Evolutionary conservation across 2,888 invertebrate species (phyloP).

Genomic region (Nomada fabriciana): DNA sequence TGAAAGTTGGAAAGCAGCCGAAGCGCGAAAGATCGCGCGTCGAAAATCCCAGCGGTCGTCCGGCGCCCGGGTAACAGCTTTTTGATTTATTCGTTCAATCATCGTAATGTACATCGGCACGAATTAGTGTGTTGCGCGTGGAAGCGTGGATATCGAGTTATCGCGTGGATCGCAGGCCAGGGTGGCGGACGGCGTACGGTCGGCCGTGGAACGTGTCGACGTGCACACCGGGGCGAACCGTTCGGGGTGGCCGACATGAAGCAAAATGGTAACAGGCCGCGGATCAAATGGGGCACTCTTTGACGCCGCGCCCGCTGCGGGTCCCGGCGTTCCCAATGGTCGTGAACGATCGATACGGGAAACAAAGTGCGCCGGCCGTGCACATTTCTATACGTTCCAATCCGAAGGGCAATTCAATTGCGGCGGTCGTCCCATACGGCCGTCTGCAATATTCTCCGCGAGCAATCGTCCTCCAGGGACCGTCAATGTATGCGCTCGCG

Average conservation of each 20-base stretch:
- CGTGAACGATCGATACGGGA: slow-evolving; percentile 73
- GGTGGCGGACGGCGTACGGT: neutral
- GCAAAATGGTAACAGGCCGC: slow-evolving; percentile 55
- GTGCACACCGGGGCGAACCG: slow-evolving; percentile 26
- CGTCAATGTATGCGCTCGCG: slow-evolving; percentile 75
- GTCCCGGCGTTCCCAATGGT: slow-evolving; percentile 60
- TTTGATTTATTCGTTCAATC: slow-evolving; percentile 65
- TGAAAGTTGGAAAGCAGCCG: neutral
- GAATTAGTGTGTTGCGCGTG: slow-evolving; percentile 42
- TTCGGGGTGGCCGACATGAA: slow-evolving; percentile 38
- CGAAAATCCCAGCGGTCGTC: slow-evolving; percentile 26
- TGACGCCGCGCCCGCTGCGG: slow-evolving; percentile 53
- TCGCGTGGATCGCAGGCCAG: slow-evolving; percentile 36
- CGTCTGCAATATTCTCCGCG: slow-evolving; percentile 78
- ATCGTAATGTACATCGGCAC: slow-evolving; percentile 56
- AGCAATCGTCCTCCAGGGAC: slow-evolving; percentile 76
- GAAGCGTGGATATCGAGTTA: slow-evolving; percentile 64
- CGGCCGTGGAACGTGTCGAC: slow-evolving; percentile 51
- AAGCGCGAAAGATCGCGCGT: slow-evolving; percentile 22
- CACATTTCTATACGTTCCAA: slow-evolving; percentile 76
- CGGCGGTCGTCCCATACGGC: slow-evolving; percentile 76
- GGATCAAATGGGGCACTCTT: slow-evolving; percentile 68
- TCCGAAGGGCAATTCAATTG: slow-evolving; percentile 80
- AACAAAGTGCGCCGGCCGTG: slow-evolving; percentile 72
- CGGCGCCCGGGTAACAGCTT: slow-evolving; percentile 35